These are phyloP conservation scores for Acleris emargana DNA, from an alignment of 2,888 invertebrate genomes.

Conservation along the genomic window DNA sequence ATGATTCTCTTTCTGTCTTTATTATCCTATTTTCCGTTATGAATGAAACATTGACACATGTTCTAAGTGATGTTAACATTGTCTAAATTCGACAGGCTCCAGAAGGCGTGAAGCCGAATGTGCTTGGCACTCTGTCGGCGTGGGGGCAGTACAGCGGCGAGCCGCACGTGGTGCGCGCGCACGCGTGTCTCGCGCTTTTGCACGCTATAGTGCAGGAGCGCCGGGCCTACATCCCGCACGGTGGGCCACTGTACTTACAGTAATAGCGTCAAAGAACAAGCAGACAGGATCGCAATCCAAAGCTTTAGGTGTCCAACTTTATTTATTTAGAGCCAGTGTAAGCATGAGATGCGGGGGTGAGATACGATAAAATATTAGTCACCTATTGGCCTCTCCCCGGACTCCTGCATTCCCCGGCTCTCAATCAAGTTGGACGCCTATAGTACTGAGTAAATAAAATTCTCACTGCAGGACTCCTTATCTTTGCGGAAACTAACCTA, in stretches of 20 bases:
- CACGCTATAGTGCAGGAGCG: slow-evolving; percentile 97
- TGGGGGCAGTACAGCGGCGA: slow-evolving; percentile 74
- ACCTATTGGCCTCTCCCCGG: no score
- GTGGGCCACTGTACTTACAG: slow-evolving; percentile 48
- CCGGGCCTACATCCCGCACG: slow-evolving; percentile 95
- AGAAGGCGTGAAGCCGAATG: slow-evolving; percentile 92
- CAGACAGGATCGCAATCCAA: background rate
- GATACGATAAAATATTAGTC: no score
- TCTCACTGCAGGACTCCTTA: no score
- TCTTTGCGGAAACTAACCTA: no score
- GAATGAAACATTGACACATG: background rate
- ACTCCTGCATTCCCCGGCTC: no score
- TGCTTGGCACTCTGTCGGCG: slow-evolving; percentile 88
- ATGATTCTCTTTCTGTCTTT: no score
- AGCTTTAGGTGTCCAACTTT: no score
- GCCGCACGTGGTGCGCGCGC: slow-evolving; percentile 71
- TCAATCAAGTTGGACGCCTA: no score
- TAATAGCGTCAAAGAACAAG: background rate
- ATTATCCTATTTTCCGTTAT: background rate
- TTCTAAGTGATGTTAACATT: background rate
- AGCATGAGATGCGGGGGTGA: no score
- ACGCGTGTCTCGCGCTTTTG: slow-evolving; percentile 90
- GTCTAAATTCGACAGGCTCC: slow-evolving; percentile 84
- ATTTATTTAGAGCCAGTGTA: no score
- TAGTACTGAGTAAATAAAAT: no score